phyloP scores from a whole-genome alignment of 2,888 invertebrate genomes.

The Epiblema foenella region DNA sequence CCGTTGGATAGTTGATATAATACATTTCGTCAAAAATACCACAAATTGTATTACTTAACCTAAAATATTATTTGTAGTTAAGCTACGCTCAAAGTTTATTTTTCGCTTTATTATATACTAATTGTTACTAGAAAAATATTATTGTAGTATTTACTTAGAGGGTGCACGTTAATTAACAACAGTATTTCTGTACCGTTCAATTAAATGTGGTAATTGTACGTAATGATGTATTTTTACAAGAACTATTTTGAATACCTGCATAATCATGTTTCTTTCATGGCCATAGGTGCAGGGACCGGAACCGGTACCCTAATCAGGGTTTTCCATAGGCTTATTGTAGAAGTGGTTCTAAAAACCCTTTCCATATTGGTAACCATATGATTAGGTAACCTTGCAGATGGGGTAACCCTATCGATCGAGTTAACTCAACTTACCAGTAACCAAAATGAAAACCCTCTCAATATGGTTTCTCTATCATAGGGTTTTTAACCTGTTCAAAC shows the following conservation, averaged over 20 bases:
- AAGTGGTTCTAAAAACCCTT: too few relatives aligned
- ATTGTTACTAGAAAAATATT: constrained; percentile 20
- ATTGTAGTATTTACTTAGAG: constrained; percentile 31
- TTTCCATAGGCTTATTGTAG: too few relatives aligned
- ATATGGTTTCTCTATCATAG: too few relatives aligned
- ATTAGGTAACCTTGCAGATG: too few relatives aligned
- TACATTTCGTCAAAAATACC: not conserved
- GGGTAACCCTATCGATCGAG: too few relatives aligned
- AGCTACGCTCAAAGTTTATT: constrained; percentile 32
- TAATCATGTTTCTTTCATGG: not conserved
- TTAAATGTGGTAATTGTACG: not conserved
- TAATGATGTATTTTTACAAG: constrained; percentile 2
- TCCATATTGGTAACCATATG: too few relatives aligned
- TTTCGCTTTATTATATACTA: constrained; percentile 31
- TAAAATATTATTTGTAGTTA: constrained; percentile 7
- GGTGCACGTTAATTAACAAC: constrained; percentile 33
- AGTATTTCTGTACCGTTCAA: constrained; percentile 15
- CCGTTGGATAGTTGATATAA: too few relatives aligned
- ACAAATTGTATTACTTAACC: not conserved
- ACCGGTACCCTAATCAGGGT: too few relatives aligned
- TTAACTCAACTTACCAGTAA: too few relatives aligned
- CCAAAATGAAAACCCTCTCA: too few relatives aligned
- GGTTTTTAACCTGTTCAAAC: too few relatives aligned
- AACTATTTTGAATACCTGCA: constrained; percentile 7
- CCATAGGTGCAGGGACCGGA: not conserved